Percentiles rank a stretch among this genome's conserved stretches.
phyloP scores from a whole-genome alignment of 2,888 invertebrate genomes.

The Xestoiulus laeticollis region DNA sequence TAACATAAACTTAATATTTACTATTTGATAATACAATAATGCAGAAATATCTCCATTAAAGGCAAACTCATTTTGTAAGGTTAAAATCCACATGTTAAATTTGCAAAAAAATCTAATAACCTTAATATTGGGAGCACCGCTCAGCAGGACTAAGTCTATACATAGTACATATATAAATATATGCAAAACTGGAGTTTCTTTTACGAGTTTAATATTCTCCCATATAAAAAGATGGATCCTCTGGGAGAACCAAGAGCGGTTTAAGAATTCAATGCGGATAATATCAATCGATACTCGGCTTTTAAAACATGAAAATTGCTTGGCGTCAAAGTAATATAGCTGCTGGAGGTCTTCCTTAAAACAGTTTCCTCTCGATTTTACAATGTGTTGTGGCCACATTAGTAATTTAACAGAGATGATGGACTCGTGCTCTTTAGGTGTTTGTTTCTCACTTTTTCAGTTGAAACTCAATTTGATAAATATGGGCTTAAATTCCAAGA shows the following conservation, averaged over 20 bases:
- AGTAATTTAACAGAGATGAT: neutral
- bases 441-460: neutral
- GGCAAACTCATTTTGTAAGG: neutral
- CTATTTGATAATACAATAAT: too few species aligned
- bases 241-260: neutral
- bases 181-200: neutral
- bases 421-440: neutral
- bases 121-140: too few species aligned
- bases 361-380: neutral
- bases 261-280: neutral
- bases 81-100: neutral
- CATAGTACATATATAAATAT: neutral
- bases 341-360: neutral
- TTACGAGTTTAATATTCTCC: neutral
- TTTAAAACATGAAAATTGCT: neutral
- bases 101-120: neutral
- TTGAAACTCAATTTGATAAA: neutral
- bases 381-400: neutral
- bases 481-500: neutral
- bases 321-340: neutral
- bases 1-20: too few species aligned
- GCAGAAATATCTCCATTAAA: neutral
- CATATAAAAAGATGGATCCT: neutral
- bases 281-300: neutral
- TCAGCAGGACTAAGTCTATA: too few species aligned